Evolutionary conservation across 2,113 vertebrate species (phyloP), one percentile per base, ranked within the genome.

Genomic region (Syrrhaptes paradoxus): DNA sequence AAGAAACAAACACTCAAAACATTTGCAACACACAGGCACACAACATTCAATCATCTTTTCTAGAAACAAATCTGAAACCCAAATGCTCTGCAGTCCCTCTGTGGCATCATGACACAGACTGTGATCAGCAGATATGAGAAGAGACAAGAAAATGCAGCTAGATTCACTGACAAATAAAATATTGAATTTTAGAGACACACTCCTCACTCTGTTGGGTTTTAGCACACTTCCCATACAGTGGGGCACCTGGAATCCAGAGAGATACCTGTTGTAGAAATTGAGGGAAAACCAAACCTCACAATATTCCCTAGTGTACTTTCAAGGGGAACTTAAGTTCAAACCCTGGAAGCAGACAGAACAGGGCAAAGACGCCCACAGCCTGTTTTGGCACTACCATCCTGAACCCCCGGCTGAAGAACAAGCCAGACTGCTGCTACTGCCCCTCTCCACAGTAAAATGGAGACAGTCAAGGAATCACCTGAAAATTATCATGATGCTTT

Each of bases 401-500:
- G 31, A 52, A 63, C 4, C n/a, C 12, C 7, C 8, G 25, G 29
- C 65, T 76, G 68, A 31, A 54, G 32, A 52, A 52, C 22, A n/a
- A 52, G 41, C n/a, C 43, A 38, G 25, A 7, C 5, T 15, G 4
- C 19, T 20, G 55, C 6, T 43, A 41, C 14, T 11, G 46, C 36
- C 45, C 6, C 7, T 46, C 67, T 58, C 22, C 84, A 57, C 18
- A 8, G 57, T 16, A 38, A 66, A 45, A 28, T 0, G 14, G 16
- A 66, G 2, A 17, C 2, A 32, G 17, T 4, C 57, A 63, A 36
- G 41, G 8, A 63, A 55, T 29, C 36, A 38, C 1, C 1, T 10
- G 24, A 21, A 61, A 81, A 62, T 3, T 13, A 28, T 6, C 2
- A 3, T 2, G 15, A 25, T 0, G 6, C 2, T 13, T 63, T 0